phyloP scores from a whole-genome alignment of 2,113 vertebrate species.

The Garra rufa region DNA sequence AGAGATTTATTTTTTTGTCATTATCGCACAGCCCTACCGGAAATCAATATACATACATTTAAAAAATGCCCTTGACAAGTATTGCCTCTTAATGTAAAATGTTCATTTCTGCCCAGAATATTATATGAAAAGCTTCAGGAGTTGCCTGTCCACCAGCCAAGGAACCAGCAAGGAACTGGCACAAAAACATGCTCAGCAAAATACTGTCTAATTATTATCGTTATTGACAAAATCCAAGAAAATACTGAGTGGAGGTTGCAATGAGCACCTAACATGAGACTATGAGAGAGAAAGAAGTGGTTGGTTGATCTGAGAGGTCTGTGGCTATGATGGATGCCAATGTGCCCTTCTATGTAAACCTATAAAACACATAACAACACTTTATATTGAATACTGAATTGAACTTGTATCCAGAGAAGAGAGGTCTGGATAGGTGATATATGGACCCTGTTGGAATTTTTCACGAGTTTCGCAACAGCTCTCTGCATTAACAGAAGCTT shows the following conservation, averaged over 20 bases:
- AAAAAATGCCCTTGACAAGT: no score
- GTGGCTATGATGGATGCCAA: background rate
- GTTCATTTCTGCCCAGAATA: no score
- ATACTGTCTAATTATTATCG: no score
- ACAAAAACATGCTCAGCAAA: no score
- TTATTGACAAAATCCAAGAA: background rate
- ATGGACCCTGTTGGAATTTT: background rate
- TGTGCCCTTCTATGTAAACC: background rate
- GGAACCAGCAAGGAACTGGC: no score
- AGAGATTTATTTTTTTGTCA: no score
- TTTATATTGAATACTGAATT: constrained; percentile 17
- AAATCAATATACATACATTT: no score
- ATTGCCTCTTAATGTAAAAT: no score
- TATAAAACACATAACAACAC: background rate
- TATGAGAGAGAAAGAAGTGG: background rate
- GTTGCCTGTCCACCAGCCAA: no score
- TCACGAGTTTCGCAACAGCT: background rate
- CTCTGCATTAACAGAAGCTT: constrained; percentile 22
- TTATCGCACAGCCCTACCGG: no score
- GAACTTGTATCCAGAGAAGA: background rate
- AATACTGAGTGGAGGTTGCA: background rate
- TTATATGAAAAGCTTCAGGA: no score
- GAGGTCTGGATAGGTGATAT: background rate
- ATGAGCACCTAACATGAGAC: no score
- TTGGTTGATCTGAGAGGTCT: background rate